Percentiles rank a stretch among this genome's conserved stretches.
These are phyloP conservation scores for Glyphotaelius pellucidus DNA, from an alignment of 2,888 invertebrate genomes.

Conservation along the genomic window DNA sequence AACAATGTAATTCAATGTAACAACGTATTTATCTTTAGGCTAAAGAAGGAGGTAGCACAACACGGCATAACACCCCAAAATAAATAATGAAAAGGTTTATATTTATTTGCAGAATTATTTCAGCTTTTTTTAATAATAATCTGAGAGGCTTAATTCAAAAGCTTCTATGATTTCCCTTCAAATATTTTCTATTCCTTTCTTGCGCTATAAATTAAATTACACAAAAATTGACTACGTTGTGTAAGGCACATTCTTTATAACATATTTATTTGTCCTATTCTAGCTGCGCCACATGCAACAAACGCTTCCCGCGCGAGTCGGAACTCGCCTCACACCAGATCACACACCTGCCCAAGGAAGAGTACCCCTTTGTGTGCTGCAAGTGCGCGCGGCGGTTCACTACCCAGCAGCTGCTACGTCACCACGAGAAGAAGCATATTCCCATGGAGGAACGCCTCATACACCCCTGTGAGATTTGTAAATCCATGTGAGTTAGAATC, in stretches of 20 bases:
- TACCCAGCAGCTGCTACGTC: conserved; percentile 68
- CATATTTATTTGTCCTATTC: conserved; percentile 43
- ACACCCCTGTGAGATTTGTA: conserved; percentile 68
- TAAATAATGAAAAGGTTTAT: too few species aligned
- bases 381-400: conserved; percentile 69
- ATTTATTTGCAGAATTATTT: too few species aligned
- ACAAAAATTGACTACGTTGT: neutral
- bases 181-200: too few species aligned
- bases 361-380: conserved; percentile 69
- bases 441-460: conserved; percentile 68
- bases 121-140: too few species aligned
- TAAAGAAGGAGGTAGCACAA: too few species aligned
- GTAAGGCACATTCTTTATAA: neutral
- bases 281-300: conserved; percentile 68
- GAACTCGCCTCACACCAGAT: conserved; percentile 68
- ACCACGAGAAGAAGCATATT: conserved; percentile 68
- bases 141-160: too few species aligned
- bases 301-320: conserved; percentile 68
- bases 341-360: conserved; percentile 69
- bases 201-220: neutral
- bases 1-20: too few species aligned
- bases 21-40: too few species aligned
- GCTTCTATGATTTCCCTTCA: too few species aligned
- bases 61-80: too few species aligned
- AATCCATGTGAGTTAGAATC: conserved; percentile 67